Base-by-base conservation (phyloP, 2,888 invertebrate genomes). In the Drosophila greeni region DNA sequence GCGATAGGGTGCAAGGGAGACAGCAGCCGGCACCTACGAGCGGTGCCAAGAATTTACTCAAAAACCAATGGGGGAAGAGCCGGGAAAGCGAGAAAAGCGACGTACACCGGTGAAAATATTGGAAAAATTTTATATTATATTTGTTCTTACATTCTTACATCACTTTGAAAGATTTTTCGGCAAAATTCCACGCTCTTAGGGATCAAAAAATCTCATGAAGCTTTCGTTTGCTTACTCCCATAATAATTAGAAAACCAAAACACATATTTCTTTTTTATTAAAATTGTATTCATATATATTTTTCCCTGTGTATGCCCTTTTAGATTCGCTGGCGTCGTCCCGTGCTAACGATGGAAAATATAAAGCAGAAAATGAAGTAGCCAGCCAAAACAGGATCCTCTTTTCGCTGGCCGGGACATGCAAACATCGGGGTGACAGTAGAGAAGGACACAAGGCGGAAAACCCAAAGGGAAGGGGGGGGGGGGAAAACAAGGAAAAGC, bases 361-460 rank as follows among this genome's bases (percentile, higher is more conserved):
- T 82, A 67, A 78, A 84, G 66, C 72, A 47, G 66, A 74, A 75
- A 84, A 79, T 82, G 84, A 79, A 79, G 79, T 79, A 82, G 74
- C 74, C 61, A 53, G 70, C 53, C 62, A 52, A 47, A 47, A 56
- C 53, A 49, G 56, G 47, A 57, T 45, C 52, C 26, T 29, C 37
- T 48, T 43, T 33, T 54, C 42, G 39, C 52, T 42, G 42, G 42
- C 42, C 42, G 53, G 64, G 47, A 72, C 79, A 73, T 82, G 82
- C 76, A 76, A 79, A 78, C 74, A 70, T 70, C 52, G 62, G 62
- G 72, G 82, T 76, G 82, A 75, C 75, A 83, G 82, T 26, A 49
- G 48, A 48, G 43, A 43, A 58, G 56, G 57, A 66, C 45, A 42
- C 43, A 9, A 23, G 5, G 26, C 36, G 54, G 54, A 52, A 51